A percentile compares a stretch with the other conserved stretches of the same genome.
phyloP scores from a whole-genome alignment of 2,113 vertebrate species.

The Donacobius atricapilla region DNA sequence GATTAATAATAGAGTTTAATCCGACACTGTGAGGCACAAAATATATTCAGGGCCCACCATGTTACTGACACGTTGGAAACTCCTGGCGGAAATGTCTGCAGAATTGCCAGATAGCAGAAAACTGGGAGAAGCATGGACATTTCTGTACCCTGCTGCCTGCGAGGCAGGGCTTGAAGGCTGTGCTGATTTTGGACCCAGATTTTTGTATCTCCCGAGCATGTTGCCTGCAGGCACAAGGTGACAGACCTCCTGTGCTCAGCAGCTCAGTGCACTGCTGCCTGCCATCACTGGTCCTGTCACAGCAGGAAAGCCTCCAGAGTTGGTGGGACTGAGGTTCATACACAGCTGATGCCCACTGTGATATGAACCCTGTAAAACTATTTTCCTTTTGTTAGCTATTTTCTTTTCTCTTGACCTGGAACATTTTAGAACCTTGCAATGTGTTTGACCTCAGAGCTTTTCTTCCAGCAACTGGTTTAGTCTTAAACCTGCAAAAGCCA shows the following conservation, averaged over 20 bases:
- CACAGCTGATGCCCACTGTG: neutral
- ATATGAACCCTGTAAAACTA: neutral
- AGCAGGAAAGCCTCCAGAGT: neutral
- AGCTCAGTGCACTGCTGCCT: neutral
- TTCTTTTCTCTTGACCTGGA: neutral
- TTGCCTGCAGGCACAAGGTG: accelerated
- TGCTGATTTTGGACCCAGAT: neutral
- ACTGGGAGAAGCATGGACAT: neutral
- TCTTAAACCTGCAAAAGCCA: neutral
- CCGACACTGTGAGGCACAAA: neutral
- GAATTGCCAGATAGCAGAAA: neutral
- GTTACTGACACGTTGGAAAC: accelerated
- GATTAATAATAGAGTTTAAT: constrained; percentile 23
- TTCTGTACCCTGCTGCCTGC: neutral
- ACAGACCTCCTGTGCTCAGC: too few relatives aligned
- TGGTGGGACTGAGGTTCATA: neutral
- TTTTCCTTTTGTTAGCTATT: neutral
- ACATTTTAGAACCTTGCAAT: neutral
- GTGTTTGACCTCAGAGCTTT: neutral
- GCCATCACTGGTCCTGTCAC: accelerated
- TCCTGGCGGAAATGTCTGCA: accelerated
- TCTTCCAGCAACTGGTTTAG: neutral
- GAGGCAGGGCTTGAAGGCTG: neutral
- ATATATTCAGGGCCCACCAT: neutral
- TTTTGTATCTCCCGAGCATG: neutral